Evolutionary conservation across 2,888 invertebrate species (phyloP).

Genomic region (Cyclophora albipunctata): DNA sequence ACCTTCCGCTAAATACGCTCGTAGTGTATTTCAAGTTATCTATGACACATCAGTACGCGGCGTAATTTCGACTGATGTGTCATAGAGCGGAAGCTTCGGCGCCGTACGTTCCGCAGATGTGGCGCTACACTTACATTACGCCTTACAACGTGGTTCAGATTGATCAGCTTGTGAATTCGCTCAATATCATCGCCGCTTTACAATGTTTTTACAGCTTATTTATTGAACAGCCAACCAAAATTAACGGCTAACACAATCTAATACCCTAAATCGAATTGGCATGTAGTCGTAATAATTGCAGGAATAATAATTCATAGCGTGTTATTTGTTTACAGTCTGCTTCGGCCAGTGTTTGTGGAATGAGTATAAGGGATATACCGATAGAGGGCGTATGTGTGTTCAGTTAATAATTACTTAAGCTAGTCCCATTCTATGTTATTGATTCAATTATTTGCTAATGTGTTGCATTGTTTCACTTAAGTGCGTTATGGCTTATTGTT

Average conservation of each 20-base stretch:
- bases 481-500: background rate
- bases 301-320: slow-evolving; percentile 52
- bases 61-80: too few species aligned
- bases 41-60: too few species aligned
- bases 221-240: background rate
- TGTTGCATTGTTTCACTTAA: slow-evolving; percentile 12
- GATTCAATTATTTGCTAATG: slow-evolving; percentile 44
- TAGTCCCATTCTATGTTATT: slow-evolving; percentile 42
- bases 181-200: too few species aligned
- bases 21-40: too few species aligned
- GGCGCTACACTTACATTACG: too few species aligned
- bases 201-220: background rate
- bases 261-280: slow-evolving; percentile 16
- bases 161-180: too few species aligned
- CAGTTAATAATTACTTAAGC: slow-evolving; percentile 68
- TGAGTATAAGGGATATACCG: slow-evolving; percentile 65
- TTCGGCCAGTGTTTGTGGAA: slow-evolving; percentile 57
- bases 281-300: slow-evolving; percentile 19
- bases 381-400: slow-evolving; percentile 56
- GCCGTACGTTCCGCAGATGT: too few species aligned
- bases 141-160: too few species aligned
- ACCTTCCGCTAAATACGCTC: too few species aligned
- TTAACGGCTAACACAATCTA: slow-evolving; percentile 1
- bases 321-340: slow-evolving; percentile 63
- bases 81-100: too few species aligned